phyloP scores from a whole-genome alignment of 2,113 vertebrate genomes.

The Sinocyclocheilus anophthalmus region DNA sequence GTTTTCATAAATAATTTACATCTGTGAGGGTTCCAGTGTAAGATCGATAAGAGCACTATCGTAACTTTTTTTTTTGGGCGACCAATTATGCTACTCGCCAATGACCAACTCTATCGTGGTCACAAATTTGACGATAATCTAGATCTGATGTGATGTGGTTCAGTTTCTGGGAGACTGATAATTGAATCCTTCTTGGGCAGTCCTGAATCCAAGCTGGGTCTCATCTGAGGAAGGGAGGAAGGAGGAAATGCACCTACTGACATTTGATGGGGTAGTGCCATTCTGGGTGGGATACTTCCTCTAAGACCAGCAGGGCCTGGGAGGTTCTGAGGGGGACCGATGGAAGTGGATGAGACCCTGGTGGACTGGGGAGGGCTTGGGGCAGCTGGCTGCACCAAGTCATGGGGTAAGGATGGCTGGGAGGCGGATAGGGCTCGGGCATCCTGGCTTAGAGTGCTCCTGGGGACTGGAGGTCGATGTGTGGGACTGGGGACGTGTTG shows the following conservation, averaged over 20 bases:
- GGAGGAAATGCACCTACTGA: slow-evolving; percentile 74
- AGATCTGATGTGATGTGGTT: slow-evolving; percentile 80
- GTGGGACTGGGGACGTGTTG: slow-evolving; percentile 77
- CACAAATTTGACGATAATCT: slow-evolving; percentile 97
- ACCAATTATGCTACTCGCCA: no score
- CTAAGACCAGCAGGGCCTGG: slow-evolving; percentile 59
- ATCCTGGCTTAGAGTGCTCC: slow-evolving; percentile 86
- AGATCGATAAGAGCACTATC: slow-evolving; percentile 43
- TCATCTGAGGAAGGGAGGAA: slow-evolving; percentile 60
- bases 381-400: slow-evolving; percentile 69
- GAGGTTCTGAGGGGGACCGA: slow-evolving; percentile 70
- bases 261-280: slow-evolving; percentile 79
- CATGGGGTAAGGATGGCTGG: slow-evolving; percentile 91
- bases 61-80: no score
- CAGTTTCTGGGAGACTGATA: slow-evolving; percentile 82
- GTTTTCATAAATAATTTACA: slow-evolving; percentile 54
- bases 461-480: slow-evolving; percentile 78
- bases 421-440: slow-evolving; percentile 88
- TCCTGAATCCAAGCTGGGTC: slow-evolving; percentile 72
- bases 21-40: slow-evolving; percentile 17
- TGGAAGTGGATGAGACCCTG: slow-evolving; percentile 81
- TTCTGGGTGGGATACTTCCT: slow-evolving; percentile 70
- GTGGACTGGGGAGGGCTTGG: slow-evolving; percentile 81
- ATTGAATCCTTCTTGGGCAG: slow-evolving; percentile 80
- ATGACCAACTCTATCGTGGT: slow-evolving; percentile 69